phyloP scores from a whole-genome alignment of 2,888 invertebrate species.

The Agrilus cyanescens region DNA sequence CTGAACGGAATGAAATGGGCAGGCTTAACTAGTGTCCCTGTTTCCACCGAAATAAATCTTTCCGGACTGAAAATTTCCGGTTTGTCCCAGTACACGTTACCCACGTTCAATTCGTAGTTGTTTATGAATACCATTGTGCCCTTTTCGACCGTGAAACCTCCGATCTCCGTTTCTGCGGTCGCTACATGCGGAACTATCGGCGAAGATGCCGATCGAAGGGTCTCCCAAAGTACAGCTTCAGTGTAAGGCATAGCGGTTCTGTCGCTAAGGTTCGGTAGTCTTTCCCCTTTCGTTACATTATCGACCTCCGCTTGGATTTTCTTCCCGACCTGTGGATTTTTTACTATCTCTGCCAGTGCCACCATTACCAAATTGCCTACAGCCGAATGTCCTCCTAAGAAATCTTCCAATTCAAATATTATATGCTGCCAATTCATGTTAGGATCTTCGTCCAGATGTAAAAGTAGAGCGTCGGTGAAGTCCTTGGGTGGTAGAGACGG shows the following conservation, averaged over 20 bases:
- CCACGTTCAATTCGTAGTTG: constrained; percentile 69
- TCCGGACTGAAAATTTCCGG: constrained; percentile 64
- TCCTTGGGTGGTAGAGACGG: constrained; percentile 53
- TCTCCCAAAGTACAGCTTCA: constrained; percentile 70
- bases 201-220: constrained; percentile 66
- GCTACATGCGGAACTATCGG: constrained; percentile 88
- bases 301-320: constrained; percentile 62
- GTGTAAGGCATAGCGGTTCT: constrained; percentile 62
- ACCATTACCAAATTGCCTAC: constrained; percentile 76
- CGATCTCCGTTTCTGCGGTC: constrained; percentile 59
- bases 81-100: constrained; percentile 58
- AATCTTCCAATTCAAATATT: constrained; percentile 74
- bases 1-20: constrained; percentile 76
- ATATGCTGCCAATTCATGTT: constrained; percentile 66
- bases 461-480: constrained; percentile 67
- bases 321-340: constrained; percentile 50
- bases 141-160: constrained; percentile 59
- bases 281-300: constrained; percentile 40
- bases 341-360: constrained; percentile 54
- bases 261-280: constrained; percentile 53
- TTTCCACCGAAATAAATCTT: constrained; percentile 46
- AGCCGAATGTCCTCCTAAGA: constrained; percentile 79
- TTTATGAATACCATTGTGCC: constrained; percentile 76
- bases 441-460: constrained; percentile 52
- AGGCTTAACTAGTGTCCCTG: constrained; percentile 41